Evolutionary conservation across 37 sponge, comb jelly and placozoan species (phyloP), one percentile per base, ranked within the genome.

Genomic region (Cladorhizidae sp.): DNA sequence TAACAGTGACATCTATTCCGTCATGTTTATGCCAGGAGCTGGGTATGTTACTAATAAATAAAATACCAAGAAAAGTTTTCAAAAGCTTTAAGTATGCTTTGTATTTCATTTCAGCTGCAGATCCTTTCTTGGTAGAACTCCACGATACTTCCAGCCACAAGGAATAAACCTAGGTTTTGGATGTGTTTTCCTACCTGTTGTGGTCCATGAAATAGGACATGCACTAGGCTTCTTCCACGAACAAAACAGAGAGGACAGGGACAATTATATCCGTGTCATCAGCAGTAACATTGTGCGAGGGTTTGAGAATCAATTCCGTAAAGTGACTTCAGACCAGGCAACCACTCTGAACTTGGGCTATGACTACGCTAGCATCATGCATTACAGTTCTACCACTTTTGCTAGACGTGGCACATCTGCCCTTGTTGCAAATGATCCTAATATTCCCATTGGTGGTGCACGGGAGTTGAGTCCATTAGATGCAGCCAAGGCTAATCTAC

Each of bases 301-400:
- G 0, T 58, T 51, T 15, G 33, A 36, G 18, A 22, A 32, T 36
- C 75, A 80, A 38, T 92, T 85, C 40, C 17, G 23, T 2, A 64
- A 39, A 9, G 18, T 54, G 5, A 9, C 21, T 6, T 26, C 58
- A 26, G 58, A 29, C 59, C 33, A 71, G n/a, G 71, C 89, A 11
- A 45, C 87, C 36, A 81, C 86, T 9, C 38, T 87, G 6, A 88
- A 88, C 28, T 67, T 85, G 1, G 58, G 82, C 12, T 93, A 93
- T 71, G 94, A 93, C 61, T 89, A 85, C 72, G 88, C 85, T 59
- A 89, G 91, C 31, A 85, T 94, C 40, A 94, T 94, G 94, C 94
- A 94, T 63, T 94, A 94, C 67, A 38, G 25, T 51, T 35, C 50
- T 2, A 55, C 42, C 12, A 70, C 85, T 6, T 81, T 85, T 78